Conservation (phyloP, 2,113 vertebrate species). For the Mugil cephalus region DNA sequence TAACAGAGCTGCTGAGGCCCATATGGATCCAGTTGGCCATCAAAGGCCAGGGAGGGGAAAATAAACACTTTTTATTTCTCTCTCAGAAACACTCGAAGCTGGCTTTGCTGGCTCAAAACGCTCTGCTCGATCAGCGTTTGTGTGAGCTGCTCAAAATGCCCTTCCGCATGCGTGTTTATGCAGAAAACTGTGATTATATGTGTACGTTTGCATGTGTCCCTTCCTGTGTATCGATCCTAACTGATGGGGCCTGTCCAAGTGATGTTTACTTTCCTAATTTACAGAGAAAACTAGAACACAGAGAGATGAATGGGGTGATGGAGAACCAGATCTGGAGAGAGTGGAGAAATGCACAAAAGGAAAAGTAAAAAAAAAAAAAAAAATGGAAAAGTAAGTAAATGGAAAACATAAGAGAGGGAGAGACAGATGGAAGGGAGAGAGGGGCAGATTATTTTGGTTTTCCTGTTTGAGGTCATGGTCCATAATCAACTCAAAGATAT, state of each 20-base stretch:
- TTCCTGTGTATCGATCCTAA: slow-evolving; percentile 50
- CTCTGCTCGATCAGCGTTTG: neutral
- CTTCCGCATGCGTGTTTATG: slow-evolving; percentile 10
- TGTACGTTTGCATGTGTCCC: slow-evolving; percentile 12
- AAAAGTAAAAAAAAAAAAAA: slow-evolving; percentile 18
- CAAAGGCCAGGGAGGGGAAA: slow-evolving; percentile 68
- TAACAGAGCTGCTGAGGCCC: slow-evolving; percentile 39
- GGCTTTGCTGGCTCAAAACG: slow-evolving; percentile 23
- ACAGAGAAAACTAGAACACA: slow-evolving; percentile 33
- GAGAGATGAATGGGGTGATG: slow-evolving; percentile 25
- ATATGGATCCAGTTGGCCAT: slow-evolving; percentile 74
- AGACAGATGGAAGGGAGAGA: neutral
- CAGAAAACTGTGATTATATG: slow-evolving; percentile 3
- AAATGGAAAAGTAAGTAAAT: slow-evolving; percentile 51
- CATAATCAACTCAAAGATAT: no score
- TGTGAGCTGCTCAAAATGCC: neutral
- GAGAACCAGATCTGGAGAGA: slow-evolving; percentile 23
- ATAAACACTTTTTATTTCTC: slow-evolving; percentile 72
- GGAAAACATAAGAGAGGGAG: slow-evolving; percentile 22
- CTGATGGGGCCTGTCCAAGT: slow-evolving; percentile 52
- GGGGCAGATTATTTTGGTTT: slow-evolving; percentile 24
- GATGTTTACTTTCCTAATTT: slow-evolving; percentile 67
- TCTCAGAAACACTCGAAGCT: slow-evolving; percentile 30
- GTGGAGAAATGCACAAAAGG: slow-evolving; percentile 3
- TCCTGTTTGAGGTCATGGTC: slow-evolving; percentile 29